Conservation (phyloP, 2,113 vertebrate species). For the Nothocercus julius region DNA sequence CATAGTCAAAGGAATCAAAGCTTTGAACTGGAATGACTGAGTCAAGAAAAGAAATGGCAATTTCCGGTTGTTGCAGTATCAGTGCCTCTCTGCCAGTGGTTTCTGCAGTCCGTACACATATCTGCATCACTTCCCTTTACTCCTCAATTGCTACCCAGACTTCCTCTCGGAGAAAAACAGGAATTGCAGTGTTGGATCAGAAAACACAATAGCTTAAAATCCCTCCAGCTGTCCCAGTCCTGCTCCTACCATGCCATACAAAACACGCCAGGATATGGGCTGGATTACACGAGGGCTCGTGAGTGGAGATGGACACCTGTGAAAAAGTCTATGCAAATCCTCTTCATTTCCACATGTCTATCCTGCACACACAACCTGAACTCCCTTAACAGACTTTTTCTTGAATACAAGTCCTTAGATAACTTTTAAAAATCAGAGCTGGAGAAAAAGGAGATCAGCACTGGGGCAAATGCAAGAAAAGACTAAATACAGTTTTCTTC, state of each 20-base stretch:
- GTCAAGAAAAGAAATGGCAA: constrained; percentile 43
- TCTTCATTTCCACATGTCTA: background rate
- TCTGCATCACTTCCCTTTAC: background rate
- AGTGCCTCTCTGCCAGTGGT: background rate
- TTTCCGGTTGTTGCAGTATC: constrained; percentile 34
- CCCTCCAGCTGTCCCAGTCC: background rate
- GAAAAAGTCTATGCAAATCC: background rate
- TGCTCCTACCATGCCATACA: rapidly evolving
- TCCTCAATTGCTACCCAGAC: background rate
- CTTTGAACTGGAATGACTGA: constrained; percentile 44
- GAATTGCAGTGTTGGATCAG: background rate
- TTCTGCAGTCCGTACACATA: background rate
- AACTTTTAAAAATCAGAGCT: no score
- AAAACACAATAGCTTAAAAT: background rate
- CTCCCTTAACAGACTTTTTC: background rate
- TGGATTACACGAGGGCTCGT: background rate
- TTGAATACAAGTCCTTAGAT: no score
- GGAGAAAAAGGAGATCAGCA: no score
- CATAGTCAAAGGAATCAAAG: constrained; percentile 55
- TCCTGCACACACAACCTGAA: background rate
- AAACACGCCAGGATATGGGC: background rate
- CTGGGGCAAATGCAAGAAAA: no score
- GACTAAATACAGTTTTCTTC: no score
- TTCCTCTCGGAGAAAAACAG: background rate
- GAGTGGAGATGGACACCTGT: background rate